phyloP scores from a whole-genome alignment of 2,797 vertebrate genomes.

The Centropyge bicolor region DNA sequence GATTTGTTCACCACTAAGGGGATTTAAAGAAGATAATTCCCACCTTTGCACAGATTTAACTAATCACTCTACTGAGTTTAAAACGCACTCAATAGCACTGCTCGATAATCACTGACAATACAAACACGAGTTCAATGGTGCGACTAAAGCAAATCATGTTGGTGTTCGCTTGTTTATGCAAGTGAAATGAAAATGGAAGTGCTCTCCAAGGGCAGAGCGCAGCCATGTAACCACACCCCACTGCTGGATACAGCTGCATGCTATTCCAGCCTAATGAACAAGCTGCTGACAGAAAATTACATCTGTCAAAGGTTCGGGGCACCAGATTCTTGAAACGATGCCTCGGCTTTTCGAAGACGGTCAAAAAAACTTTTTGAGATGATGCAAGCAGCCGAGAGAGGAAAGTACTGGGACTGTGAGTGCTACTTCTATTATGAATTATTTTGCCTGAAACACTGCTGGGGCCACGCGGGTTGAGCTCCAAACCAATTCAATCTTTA shows the following conservation, averaged over 20 bases:
- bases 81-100: background rate
- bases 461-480: too few species aligned
- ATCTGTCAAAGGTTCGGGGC: background rate
- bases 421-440: background rate
- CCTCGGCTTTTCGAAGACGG: background rate
- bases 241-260: background rate
- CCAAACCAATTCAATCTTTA: background rate
- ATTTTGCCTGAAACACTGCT: background rate
- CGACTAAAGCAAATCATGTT: background rate
- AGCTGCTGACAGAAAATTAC: background rate
- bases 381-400: background rate
- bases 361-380: background rate
- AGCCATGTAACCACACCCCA: background rate
- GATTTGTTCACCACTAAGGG: background rate
- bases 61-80: background rate
- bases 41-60: background rate
- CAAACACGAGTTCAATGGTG: background rate
- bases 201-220: background rate
- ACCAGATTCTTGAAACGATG: background rate
- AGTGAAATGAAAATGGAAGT: background rate
- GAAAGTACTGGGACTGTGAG: background rate
- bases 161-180: background rate
- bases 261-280: background rate
- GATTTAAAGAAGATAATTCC: background rate
- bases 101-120: background rate